phyloP scores from a whole-genome alignment of 2,888 invertebrate species.

The Hyalella azteca region DNA sequence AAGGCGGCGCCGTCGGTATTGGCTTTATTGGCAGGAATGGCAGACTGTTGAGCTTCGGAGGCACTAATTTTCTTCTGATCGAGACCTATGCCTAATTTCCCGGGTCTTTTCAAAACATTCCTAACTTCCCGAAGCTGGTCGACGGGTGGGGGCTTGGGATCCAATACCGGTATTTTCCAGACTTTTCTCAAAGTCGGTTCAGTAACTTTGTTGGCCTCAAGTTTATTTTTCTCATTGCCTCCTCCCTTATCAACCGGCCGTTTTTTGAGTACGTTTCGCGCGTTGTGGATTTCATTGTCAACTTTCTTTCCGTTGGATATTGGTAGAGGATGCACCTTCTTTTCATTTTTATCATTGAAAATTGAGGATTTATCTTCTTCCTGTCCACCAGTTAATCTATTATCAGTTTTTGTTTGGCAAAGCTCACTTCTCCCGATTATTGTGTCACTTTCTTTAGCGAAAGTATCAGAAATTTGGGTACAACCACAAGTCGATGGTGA shows the following conservation, averaged over 20 bases:
- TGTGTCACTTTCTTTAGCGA: no score
- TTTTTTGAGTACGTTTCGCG: background rate
- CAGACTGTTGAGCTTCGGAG: conserved; percentile 9
- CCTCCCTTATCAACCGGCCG: conserved; percentile 6
- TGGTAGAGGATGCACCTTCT: background rate
- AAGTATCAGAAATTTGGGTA: no score
- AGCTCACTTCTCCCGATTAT: no score
- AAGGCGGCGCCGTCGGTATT: background rate
- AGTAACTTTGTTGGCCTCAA: conserved; percentile 10
- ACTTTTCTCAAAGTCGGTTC: conserved; percentile 18
- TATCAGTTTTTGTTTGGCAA: no score
- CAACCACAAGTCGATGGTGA: no score
- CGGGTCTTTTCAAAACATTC: conserved; percentile 32
- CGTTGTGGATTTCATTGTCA: conserved; percentile 14
- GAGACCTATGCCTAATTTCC: conserved; percentile 25
- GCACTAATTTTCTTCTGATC: conserved; percentile 27
- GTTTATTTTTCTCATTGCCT: background rate
- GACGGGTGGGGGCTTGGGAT: conserved; percentile 14
- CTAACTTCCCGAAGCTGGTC: conserved; percentile 30
- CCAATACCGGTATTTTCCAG: conserved; percentile 29
- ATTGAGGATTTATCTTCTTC: background rate
- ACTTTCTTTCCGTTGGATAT: background rate
- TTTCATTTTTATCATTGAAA: background rate
- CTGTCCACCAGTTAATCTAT: no score
- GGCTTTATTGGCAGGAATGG: conserved; percentile 23